Evolutionary conservation across 2,113 vertebrate species (phyloP).

Genomic region (Oncorhynchus gorbuscha): DNA sequence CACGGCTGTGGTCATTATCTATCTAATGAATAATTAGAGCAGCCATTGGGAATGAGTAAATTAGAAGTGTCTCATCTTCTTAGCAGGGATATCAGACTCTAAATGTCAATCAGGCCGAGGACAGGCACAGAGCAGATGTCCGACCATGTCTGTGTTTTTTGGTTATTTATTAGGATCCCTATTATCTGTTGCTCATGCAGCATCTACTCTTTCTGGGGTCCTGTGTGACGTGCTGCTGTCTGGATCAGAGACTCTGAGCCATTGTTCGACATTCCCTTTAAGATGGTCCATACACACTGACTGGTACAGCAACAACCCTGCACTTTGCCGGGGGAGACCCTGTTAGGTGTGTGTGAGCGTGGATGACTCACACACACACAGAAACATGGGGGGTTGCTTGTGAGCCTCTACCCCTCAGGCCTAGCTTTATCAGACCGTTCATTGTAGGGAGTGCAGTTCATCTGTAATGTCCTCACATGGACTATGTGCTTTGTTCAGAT

Average conservation of each 20-base stretch:
- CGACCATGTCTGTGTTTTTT: constrained; percentile 12
- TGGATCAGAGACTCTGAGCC: too few species aligned
- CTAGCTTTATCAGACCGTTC: constrained; percentile 6
- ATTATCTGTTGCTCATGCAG: constrained; percentile 58
- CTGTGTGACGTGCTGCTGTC: too few species aligned
- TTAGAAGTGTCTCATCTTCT: constrained; percentile 22
- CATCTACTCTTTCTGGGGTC: constrained; percentile 74
- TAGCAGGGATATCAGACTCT: constrained; percentile 24
- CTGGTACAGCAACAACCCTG: not conserved
- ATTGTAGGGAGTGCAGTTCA: not conserved
- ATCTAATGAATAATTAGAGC: constrained; percentile 42
- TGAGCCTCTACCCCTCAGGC: not conserved
- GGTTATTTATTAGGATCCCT: not conserved
- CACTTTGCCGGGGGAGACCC: not conserved
- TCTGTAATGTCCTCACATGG: not conserved
- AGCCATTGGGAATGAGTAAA: constrained; percentile 28
- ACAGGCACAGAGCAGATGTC: constrained; percentile 22
- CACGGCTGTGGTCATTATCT: constrained; percentile 29
- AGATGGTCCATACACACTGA: not conserved
- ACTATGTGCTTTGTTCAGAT: constrained; percentile 1
- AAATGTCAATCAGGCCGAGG: constrained; percentile 19
- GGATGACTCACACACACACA: not conserved
- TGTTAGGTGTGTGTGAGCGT: constrained; percentile 18
- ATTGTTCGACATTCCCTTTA: too few species aligned
- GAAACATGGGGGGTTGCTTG: not conserved